phyloP scores from a whole-genome alignment of 2,888 invertebrate genomes.

The Athalia circularis region DNA sequence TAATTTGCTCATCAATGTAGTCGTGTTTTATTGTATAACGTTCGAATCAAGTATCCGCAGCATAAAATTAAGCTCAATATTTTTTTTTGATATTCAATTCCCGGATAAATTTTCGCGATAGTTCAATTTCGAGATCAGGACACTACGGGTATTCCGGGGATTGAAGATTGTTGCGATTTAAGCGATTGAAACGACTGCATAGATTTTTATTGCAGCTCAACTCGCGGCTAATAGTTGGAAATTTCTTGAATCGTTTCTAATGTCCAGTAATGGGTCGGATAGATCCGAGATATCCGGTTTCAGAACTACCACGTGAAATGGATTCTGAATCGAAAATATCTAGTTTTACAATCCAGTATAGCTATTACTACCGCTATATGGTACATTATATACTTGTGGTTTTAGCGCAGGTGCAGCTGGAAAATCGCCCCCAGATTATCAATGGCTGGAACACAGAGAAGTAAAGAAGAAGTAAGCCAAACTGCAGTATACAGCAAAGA shows the following conservation, averaged over 20 bases:
- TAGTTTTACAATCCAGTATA: neutral
- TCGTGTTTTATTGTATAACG: too few relatives aligned
- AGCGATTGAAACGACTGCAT: conserved; percentile 20
- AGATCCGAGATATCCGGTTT: conserved; percentile 20
- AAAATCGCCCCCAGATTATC: too few relatives aligned
- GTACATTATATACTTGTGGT: too few relatives aligned
- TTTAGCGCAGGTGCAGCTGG: too few relatives aligned
- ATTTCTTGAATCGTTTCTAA: conserved; percentile 51
- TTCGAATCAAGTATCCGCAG: too few relatives aligned
- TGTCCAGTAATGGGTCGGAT: conserved; percentile 41
- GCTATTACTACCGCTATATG: too few relatives aligned
- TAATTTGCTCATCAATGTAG: too few relatives aligned
- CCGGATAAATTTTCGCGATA: neutral
- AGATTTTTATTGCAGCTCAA: conserved; percentile 28
- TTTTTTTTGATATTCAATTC: neutral
- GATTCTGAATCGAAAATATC: conserved; percentile 19
- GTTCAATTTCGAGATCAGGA: neutral
- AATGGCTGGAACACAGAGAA: too few relatives aligned
- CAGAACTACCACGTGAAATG: conserved; percentile 8
- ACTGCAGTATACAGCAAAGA: too few relatives aligned
- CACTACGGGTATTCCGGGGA: neutral
- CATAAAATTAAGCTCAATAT: neutral
- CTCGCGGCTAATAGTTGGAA: conserved; percentile 14
- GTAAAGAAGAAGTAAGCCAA: too few relatives aligned
- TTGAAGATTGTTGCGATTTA: conserved; percentile 22